Evolutionary conservation across 2,888 invertebrate genomes (phyloP).

Genomic region (Tricholauxania praeusta): DNA sequence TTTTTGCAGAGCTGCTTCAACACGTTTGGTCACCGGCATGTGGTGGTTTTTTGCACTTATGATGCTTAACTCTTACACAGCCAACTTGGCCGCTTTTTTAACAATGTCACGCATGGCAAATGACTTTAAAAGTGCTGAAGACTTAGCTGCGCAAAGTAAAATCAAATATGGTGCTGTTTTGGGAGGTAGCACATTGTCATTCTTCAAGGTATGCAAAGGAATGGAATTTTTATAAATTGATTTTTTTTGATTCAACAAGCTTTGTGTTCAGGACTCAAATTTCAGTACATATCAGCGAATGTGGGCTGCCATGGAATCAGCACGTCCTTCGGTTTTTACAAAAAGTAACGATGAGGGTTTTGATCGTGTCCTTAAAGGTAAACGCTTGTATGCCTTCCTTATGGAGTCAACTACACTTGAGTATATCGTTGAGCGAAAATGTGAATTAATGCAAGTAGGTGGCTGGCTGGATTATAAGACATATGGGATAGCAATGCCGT

Average conservation of each 20-base stretch:
- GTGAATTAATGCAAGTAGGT: slow-evolving; percentile 86
- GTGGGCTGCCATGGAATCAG: slow-evolving; percentile 92
- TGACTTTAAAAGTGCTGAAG: slow-evolving; percentile 91
- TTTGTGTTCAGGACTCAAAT: slow-evolving; percentile 79
- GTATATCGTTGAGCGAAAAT: slow-evolving; percentile 88
- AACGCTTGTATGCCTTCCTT: slow-evolving; percentile 89
- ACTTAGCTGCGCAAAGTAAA: slow-evolving; percentile 92
- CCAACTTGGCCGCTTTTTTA: slow-evolving; percentile 93
- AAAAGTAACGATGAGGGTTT: slow-evolving; percentile 88
- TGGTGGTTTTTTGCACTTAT: slow-evolving; percentile 96
- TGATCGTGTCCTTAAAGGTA: slow-evolving; percentile 82
- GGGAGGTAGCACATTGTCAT: slow-evolving; percentile 90
- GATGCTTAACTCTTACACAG: slow-evolving; percentile 93
- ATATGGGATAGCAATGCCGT: slow-evolving; percentile 93
- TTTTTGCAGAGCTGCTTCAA: slow-evolving; percentile 81
- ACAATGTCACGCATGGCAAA: slow-evolving; percentile 80
- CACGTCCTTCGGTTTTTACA: slow-evolving; percentile 86
- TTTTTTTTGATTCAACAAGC: slow-evolving; percentile 6
- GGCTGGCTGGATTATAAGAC: slow-evolving; percentile 89
- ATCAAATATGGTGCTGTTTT: slow-evolving; percentile 95
- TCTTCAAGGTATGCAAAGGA: slow-evolving; percentile 79
- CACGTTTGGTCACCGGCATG: slow-evolving; percentile 87
- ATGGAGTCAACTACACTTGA: slow-evolving; percentile 98
- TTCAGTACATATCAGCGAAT: slow-evolving; percentile 90
- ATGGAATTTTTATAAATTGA: neutral